These are phyloP conservation scores for Zophobas atratus DNA, from an alignment of 1,140 invertebrate species.

Conservation along the genomic window DNA sequence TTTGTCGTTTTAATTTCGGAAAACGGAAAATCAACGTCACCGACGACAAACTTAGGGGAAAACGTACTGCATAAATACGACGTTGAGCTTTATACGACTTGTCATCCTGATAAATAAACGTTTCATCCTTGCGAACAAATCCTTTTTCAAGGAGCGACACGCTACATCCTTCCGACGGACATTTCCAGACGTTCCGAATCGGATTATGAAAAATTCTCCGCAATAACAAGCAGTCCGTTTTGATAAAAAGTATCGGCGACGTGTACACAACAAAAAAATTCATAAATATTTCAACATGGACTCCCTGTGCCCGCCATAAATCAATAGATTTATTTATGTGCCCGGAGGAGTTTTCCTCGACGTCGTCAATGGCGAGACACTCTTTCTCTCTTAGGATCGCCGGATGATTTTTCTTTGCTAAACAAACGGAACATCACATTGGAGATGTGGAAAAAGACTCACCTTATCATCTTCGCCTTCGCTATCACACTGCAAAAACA, in stretches of 20 bases:
- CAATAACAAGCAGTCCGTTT: constrained; percentile 14
- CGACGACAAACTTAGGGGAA: not conserved
- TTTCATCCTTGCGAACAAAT: constrained; percentile 11
- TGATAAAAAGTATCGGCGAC: constrained; percentile 21
- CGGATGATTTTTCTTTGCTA: constrained; percentile 41
- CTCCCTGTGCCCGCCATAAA: constrained; percentile 1
- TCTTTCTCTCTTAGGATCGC: constrained; percentile 44
- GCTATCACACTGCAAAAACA: constrained; percentile 88
- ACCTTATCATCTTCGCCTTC: constrained; percentile 91
- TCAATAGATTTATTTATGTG: constrained; percentile 33
- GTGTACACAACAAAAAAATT: constrained; percentile 31
- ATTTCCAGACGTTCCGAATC: constrained; percentile 26
- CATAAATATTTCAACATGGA: constrained; percentile 13
- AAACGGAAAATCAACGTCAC: constrained; percentile 7
- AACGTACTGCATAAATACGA: constrained; percentile 21
- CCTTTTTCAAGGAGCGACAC: constrained; percentile 22
- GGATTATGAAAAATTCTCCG: constrained; percentile 18
- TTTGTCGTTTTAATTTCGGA: constrained; percentile 19
- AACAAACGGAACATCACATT: constrained; percentile 29
- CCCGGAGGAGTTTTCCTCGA: constrained; percentile 20
- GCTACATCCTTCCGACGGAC: constrained; percentile 24
- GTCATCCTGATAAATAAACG: constrained; percentile 33
- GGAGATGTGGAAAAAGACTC: constrained; percentile 64
- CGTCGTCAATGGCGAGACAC: constrained; percentile 12
- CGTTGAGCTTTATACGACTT: constrained; percentile 23